Percentiles rank a stretch among this genome's conserved stretches.
Evolutionary conservation across 2,797 vertebrate genomes (phyloP).

Genomic region (Merluccius polli): DNA sequence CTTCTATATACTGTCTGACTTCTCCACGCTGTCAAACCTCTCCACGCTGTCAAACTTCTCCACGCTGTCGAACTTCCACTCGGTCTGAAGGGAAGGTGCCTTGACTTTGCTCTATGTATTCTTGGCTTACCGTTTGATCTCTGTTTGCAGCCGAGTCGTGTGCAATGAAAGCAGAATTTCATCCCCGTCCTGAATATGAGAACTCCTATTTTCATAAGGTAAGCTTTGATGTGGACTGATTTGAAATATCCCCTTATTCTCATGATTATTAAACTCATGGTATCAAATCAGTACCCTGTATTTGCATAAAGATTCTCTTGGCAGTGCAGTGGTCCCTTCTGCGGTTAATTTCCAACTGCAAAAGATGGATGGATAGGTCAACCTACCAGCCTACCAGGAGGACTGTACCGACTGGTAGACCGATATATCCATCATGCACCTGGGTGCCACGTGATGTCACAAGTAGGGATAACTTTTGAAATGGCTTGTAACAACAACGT

Average conservation of each 20-base stretch:
- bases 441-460: not conserved
- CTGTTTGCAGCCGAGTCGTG: not conserved
- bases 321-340: not conserved
- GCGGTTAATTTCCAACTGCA: not conserved
- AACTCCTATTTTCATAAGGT: conserved; percentile 25
- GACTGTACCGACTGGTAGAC: not conserved
- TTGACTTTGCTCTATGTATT: not conserved
- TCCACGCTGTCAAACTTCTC: no score
- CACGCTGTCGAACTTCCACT: not conserved
- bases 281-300: not conserved
- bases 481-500: not conserved
- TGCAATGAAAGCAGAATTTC: not conserved
- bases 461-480: not conserved
- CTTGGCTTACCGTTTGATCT: not conserved
- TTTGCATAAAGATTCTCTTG: conserved; percentile 3
- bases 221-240: conserved; percentile 11
- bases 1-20: no score
- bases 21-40: no score
- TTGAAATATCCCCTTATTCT: conserved; percentile 11
- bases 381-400: no score
- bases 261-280: not conserved
- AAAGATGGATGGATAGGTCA: not conserved
- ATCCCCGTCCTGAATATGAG: not conserved
- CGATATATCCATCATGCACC: not conserved
- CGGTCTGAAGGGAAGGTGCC: not conserved